phyloP scores from a whole-genome alignment of 2,888 invertebrate genomes.

The Electrophaes corylata region DNA sequence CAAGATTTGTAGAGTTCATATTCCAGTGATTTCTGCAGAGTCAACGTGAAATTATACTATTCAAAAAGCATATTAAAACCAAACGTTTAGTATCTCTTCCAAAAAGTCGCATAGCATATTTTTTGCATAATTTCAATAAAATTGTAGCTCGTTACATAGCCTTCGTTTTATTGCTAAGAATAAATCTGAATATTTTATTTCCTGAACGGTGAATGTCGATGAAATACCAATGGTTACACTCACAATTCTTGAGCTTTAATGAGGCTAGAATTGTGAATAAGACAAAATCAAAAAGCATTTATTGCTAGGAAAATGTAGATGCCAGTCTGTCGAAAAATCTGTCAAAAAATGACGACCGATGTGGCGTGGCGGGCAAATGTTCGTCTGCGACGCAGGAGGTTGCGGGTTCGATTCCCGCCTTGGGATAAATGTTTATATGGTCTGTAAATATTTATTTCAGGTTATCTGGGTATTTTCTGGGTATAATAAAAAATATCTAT shows the following conservation, averaged over 20 bases:
- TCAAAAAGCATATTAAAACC: not conserved
- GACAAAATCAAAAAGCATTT: too few relatives aligned
- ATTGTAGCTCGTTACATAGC: conserved; percentile 12
- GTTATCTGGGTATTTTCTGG: too few relatives aligned
- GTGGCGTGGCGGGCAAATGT: too few relatives aligned
- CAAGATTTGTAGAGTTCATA: not conserved
- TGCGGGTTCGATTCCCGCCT: too few relatives aligned
- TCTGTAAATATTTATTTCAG: too few relatives aligned
- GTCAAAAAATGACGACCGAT: too few relatives aligned
- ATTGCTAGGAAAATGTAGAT: too few relatives aligned
- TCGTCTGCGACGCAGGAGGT: too few relatives aligned
- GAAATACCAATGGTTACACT: conserved; percentile 4
- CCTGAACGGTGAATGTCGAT: conserved; percentile 18
- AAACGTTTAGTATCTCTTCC: not conserved
- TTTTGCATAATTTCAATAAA: conserved; percentile 18
- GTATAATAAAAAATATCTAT: too few relatives aligned
- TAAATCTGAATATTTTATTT: conserved; percentile 24
- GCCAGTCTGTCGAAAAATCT: too few relatives aligned
- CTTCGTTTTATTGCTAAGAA: conserved; percentile 20
- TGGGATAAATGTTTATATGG: too few relatives aligned
- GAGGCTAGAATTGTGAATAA: conserved; percentile 6
- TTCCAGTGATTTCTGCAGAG: not conserved
- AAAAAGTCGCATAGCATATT: not conserved
- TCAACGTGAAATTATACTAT: not conserved
- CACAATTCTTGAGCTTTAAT: conserved; percentile 20